Evolutionary conservation across 2,797 vertebrate species (phyloP).

Genomic region (Orientallactaga sibirica): DNA sequence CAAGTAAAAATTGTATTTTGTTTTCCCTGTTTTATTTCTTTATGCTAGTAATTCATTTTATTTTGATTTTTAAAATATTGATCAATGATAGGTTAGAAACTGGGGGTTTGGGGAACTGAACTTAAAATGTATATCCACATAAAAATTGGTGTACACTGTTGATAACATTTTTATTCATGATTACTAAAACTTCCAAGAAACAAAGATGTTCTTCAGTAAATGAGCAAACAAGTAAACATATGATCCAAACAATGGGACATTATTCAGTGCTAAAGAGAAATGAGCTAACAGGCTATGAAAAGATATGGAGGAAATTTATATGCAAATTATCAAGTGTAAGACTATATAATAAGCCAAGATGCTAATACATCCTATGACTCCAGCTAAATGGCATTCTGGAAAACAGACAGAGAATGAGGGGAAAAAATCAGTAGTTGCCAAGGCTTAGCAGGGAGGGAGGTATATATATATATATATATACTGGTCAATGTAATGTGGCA

Average conservation of each 20-base stretch:
- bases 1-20: constrained; percentile 35
- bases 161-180: constrained; percentile 13
- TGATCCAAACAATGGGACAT: neutral
- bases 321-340: neutral
- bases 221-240: constrained; percentile 13
- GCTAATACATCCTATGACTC: neutral
- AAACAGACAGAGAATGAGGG: neutral
- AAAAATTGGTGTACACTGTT: constrained; percentile 8
- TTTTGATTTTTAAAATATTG: constrained; percentile 12
- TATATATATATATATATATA: neutral
- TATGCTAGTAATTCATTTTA: constrained; percentile 7
- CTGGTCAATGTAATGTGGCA: neutral
- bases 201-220: constrained; percentile 19
- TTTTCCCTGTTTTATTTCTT: neutral
- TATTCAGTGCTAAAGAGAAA: constrained; percentile 41
- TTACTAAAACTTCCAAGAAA: constrained; percentile 34
- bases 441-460: neutral
- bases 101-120: neutral
- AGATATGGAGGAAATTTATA: constrained; percentile 4
- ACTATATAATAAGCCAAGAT: neutral
- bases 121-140: neutral
- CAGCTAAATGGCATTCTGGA: neutral
- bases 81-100: neutral
- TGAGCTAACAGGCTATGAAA: neutral
- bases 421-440: neutral